A percentile compares a stretch with the other conserved stretches of the same genome.
These are phyloP conservation scores for Allobates femoralis DNA, from an alignment of 2,797 vertebrate genomes.

Conservation along the genomic window DNA sequence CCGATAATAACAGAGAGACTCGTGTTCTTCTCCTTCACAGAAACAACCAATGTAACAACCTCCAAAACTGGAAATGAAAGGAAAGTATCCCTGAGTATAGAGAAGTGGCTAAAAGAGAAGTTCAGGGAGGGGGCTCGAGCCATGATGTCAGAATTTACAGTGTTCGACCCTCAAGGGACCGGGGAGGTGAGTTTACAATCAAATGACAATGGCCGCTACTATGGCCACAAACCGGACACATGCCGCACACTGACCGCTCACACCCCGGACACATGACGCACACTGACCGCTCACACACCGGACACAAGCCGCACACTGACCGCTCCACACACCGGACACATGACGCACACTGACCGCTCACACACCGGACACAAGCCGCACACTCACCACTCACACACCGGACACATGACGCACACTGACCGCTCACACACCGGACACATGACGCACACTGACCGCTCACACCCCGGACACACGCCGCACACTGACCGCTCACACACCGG, in stretches of 20 bases:
- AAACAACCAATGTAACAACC: neutral
- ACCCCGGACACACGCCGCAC: neutral
- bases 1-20: neutral
- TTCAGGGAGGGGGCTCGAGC: constrained; percentile 55
- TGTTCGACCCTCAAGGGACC: constrained; percentile 51
- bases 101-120: constrained; percentile 65
- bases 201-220: neutral
- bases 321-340: neutral
- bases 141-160: constrained; percentile 55
- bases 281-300: neutral
- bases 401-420: neutral
- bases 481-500: neutral
- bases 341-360: neutral
- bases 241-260: neutral
- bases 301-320: neutral
- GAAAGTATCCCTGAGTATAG: constrained; percentile 58
- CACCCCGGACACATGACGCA: neutral
- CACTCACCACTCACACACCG: too few relatives aligned
- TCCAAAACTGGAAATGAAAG: constrained; percentile 47
- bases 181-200: constrained; percentile 42
- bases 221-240: neutral
- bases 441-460: neutral
- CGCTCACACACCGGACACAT: neutral
- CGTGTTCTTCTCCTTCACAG: constrained; percentile 4
- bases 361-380: neutral